These are phyloP conservation scores for Nothoprocta perdicaria DNA, from an alignment of 2,113 vertebrate species.

Conservation along the genomic window DNA sequence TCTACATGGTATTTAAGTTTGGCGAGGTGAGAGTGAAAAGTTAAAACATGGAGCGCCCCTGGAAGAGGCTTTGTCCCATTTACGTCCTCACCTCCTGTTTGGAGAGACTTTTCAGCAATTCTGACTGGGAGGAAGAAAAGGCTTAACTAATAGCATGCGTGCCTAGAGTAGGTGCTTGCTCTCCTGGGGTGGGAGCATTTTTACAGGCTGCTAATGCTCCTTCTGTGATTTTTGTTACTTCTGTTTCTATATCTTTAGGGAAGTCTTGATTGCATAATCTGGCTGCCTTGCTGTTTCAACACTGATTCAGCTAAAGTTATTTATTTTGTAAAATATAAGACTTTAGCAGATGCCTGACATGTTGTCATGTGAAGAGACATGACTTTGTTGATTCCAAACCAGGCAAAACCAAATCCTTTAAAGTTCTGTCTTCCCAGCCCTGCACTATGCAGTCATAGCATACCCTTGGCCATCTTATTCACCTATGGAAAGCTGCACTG, in stretches of 20 bases:
- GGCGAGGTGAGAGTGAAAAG: conserved; percentile 23
- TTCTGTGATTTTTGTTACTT: not conserved
- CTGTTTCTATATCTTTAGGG: not conserved
- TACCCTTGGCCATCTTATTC: not conserved
- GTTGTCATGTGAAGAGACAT: not conserved
- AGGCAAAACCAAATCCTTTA: not conserved
- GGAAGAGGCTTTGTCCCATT: not conserved
- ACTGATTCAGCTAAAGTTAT: not conserved
- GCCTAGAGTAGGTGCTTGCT: not conserved
- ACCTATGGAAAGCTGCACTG: not conserved
- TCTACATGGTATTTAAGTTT: conserved; percentile 23
- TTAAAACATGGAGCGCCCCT: conserved; percentile 25
- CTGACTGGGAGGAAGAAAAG: not conserved
- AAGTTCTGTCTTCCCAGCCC: not conserved
- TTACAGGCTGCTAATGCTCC: not conserved
- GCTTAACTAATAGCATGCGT: not conserved
- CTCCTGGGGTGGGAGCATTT: not conserved
- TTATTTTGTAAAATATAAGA: not conserved
- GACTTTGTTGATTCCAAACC: not conserved
- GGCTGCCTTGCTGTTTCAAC: not conserved
- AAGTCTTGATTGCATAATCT: not conserved
- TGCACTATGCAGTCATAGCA: not conserved
- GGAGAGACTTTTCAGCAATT: conserved; percentile 20
- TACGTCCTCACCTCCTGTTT: conserved; percentile 31
- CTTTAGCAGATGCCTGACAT: not conserved